Evolutionary conservation across 1,140 invertebrate species (phyloP), one percentile per base, ranked within the genome.

Genomic region (Aphelenchoides besseyi): DNA sequence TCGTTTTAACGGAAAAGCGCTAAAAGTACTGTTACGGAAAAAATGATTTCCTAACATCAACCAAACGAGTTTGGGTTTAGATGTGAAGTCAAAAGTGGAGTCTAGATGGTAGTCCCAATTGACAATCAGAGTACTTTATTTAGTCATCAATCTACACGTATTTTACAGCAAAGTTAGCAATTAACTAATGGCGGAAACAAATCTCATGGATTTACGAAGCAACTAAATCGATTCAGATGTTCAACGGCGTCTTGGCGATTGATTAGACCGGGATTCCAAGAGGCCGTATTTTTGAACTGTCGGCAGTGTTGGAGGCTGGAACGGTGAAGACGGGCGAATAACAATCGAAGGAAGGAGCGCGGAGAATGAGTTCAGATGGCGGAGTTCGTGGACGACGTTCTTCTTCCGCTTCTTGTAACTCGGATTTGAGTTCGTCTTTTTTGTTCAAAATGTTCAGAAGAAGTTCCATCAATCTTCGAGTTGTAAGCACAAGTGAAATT

Each of bases 261-360:
- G n/a, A 23, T 48, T 23, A 48, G 41, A 48, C 41, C 12, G 23
- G 23, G 41, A 48, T 48, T 12, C 41, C 41, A 12, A 23, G 12
- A 12, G 41, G 41, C 41, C 41, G 41, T 12, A 12, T 23, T 12
- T 48, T 48, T 23, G 41, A 23, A 23, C 12, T 23, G 41, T 12
- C 41, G 41, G 41, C n/a, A n/a, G 41, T 23, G 41, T 48, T 23
- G 41, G 41, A 48, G 41, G 12, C 41, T 12, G 23, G 41, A 12
- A 48, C 41, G 41, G 41, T 48, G 41, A 48, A 48, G 41, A 48
- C 41, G 41, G 41, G 41, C 41, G 41, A 48, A 23, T 48, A 48
- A 23, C 41, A 48, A 23, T 48, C 41, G 41, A 48, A 48, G 41
- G 41, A 48, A 23, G 41, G 41, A 16, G 41, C 41, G 41, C 41